Conservation (phyloP, 2,113 vertebrate genomes). For the Sinocyclocheilus grahami region DNA sequence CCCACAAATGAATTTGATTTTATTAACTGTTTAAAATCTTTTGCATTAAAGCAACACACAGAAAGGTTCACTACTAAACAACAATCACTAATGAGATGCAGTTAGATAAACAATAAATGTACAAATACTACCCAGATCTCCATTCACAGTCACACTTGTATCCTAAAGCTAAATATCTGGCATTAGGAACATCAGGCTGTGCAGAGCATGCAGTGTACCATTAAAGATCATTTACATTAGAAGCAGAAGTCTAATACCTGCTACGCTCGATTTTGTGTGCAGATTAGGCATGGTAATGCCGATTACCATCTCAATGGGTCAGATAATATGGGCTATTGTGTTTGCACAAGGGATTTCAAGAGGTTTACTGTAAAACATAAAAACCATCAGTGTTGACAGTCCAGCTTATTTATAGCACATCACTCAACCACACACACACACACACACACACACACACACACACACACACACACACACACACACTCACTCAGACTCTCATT, state of each 20-base stretch:
- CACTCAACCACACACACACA: not conserved
- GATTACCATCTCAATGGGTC: slow-evolving; percentile 24
- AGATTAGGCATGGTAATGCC: slow-evolving; percentile 26
- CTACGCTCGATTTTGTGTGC: slow-evolving; percentile 20
- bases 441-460: no score
- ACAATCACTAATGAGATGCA: slow-evolving; percentile 40
- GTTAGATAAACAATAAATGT: slow-evolving; percentile 40
- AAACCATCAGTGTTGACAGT: slow-evolving; percentile 16
- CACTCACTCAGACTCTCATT: not conserved
- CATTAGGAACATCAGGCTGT: not conserved
- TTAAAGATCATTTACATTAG: slow-evolving; percentile 6
- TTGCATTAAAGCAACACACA: slow-evolving; percentile 26
- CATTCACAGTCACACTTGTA: not conserved
- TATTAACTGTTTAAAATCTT: not conserved
- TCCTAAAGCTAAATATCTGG: slow-evolving; percentile 23
- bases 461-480: not conserved
- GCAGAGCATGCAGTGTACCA: slow-evolving; percentile 8
- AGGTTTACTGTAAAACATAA: slow-evolving; percentile 41
- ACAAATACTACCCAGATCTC: slow-evolving; percentile 27
- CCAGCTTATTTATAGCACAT: not conserved
- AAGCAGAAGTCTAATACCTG: slow-evolving; percentile 6
- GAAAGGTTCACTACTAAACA: slow-evolving; percentile 13
- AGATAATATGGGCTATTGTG: slow-evolving; percentile 30
- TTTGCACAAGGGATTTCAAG: slow-evolving; percentile 16
- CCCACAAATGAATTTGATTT: slow-evolving; percentile 1